These are phyloP conservation scores for Mylabris sibirica DNA, from an alignment of 2,888 invertebrate species.

Conservation along the genomic window DNA sequence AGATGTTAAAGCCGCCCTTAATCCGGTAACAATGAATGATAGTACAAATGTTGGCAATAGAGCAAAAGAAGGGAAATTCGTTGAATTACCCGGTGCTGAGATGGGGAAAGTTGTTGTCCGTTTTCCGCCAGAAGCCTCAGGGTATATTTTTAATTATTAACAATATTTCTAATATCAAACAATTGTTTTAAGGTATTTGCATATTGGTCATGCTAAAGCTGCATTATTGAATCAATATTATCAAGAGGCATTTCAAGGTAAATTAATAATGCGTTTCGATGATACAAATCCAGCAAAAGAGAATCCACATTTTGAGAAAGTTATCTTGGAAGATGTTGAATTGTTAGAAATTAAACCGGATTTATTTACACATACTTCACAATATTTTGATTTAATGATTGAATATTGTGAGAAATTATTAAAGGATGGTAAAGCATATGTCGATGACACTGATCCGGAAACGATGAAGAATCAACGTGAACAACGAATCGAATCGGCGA, in stretches of 20 bases:
- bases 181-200: conserved; percentile 73
- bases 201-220: conserved; percentile 99
- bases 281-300: conserved; percentile 99
- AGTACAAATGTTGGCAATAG: conserved; percentile 30
- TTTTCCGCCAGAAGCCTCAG: conserved; percentile 99
- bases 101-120: conserved; percentile 97
- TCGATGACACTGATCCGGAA: conserved; percentile 95
- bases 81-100: conserved; percentile 95
- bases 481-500: conserved; percentile 82
- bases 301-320: conserved; percentile 95
- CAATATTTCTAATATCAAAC: background rate
- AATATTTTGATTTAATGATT: conserved; percentile 94
- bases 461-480: conserved; percentile 95
- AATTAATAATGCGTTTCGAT: conserved; percentile 97
- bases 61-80: conserved; percentile 91
- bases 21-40: conserved; percentile 32
- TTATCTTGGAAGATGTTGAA: conserved; percentile 92
- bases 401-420: conserved; percentile 87
- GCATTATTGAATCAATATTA: conserved; percentile 98
- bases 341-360: conserved; percentile 93
- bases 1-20: conserved; percentile 60
- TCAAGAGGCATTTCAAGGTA: conserved; percentile 89
- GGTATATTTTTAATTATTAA: conserved; percentile 66
- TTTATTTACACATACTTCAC: conserved; percentile 92
- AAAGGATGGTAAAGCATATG: conserved; percentile 90